Evolutionary conservation across 2,113 vertebrate species (phyloP).

Genomic region (Lates calcarifer): DNA sequence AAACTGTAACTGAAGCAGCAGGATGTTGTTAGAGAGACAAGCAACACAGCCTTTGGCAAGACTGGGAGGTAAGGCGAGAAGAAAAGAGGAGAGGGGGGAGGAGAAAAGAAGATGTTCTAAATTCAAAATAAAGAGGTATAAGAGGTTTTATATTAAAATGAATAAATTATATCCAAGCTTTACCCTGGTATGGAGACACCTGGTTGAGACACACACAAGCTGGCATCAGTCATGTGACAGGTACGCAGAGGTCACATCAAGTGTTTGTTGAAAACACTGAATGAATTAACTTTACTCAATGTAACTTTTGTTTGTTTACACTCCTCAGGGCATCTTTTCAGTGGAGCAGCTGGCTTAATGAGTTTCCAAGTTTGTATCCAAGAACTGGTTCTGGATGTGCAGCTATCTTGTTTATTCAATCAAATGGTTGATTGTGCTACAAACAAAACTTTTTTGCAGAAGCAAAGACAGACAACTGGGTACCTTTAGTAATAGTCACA

Average conservation of each 20-base stretch:
- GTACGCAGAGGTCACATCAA: neutral
- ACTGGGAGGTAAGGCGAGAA: neutral
- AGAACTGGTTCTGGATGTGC: too few species aligned
- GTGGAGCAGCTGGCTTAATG: neutral
- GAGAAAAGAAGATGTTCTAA: neutral
- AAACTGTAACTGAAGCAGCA: slow-evolving; percentile 5
- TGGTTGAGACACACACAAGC: neutral
- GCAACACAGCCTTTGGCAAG: slow-evolving; percentile 22
- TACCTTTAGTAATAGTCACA: too few species aligned
- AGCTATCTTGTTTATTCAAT: neutral
- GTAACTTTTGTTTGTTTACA: neutral
- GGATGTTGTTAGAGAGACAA: slow-evolving; percentile 34
- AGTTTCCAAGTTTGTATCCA: neutral
- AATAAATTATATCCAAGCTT: neutral
- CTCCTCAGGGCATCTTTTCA: neutral
- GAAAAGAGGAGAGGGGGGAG: neutral
- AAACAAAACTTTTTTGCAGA: neutral
- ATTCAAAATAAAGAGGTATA: neutral
- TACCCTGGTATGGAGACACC: neutral
- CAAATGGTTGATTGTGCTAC: neutral
- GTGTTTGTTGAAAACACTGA: neutral
- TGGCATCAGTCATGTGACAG: neutral
- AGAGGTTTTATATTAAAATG: neutral
- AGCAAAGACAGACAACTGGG: neutral
- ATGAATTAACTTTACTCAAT: neutral